These are phyloP conservation scores for Diorhabda elongata DNA, from an alignment of 1,140 invertebrate species.

Conservation along the genomic window DNA sequence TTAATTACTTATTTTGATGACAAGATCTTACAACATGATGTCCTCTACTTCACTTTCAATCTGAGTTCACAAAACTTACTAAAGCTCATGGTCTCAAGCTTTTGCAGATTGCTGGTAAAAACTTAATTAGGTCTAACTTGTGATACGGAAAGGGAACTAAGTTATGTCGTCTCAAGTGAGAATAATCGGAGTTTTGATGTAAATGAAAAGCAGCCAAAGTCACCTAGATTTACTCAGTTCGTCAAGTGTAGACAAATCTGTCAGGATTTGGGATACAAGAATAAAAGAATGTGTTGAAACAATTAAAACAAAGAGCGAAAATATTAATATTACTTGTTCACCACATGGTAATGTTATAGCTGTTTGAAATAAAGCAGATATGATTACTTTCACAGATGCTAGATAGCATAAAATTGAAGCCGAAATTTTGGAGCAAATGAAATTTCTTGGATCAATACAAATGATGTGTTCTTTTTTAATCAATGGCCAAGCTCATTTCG, in stretches of 20 bases:
- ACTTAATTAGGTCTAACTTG: too few species aligned
- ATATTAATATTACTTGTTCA: conserved; percentile 98
- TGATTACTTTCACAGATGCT: conserved; percentile 95
- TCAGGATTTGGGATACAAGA: conserved; percentile 94
- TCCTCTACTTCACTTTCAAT: too few species aligned
- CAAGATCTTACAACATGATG: too few species aligned
- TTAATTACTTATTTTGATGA: too few species aligned
- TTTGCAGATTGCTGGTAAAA: too few species aligned
- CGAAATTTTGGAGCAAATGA: conserved; percentile 97
- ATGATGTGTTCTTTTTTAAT: conserved; percentile 92
- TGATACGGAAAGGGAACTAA: too few species aligned
- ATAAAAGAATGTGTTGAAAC: conserved; percentile 81
- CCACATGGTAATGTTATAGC: conserved; percentile 95
- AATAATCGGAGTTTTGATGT: conserved; percentile 39
- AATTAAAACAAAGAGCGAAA: conserved; percentile 93
- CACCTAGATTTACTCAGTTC: conserved; percentile 89
- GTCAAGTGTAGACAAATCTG: conserved; percentile 94
- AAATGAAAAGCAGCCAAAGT: conserved; percentile 92
- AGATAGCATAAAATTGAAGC: conserved; percentile 74
- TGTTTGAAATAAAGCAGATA: conserved; percentile 96
- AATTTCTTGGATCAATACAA: conserved; percentile 94
- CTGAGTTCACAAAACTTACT: too few species aligned
- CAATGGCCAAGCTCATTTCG: conserved; percentile 87
- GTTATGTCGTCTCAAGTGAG: too few species aligned
- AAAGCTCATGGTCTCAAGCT: too few species aligned